Evolutionary conservation across 2,888 invertebrate genomes (phyloP).

Genomic region (Heterodera filipjevi): DNA sequence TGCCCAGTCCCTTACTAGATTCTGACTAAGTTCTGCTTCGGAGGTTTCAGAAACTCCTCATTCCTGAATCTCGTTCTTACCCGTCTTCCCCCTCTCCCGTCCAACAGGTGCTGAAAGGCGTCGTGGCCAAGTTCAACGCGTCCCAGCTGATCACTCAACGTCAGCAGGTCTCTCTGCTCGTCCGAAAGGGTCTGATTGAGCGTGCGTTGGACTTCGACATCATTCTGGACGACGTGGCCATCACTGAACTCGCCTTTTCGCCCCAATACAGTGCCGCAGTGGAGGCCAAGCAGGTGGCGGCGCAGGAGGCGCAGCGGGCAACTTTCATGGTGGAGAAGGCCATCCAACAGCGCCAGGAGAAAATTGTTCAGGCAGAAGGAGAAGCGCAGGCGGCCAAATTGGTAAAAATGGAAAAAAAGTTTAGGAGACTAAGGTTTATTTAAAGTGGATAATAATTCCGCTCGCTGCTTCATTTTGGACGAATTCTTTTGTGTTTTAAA

Average conservation of each 20-base stretch:
- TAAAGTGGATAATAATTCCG: no score
- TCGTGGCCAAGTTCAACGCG: slow-evolving; percentile 99
- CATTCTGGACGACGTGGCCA: slow-evolving; percentile 96
- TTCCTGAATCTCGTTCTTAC: no score
- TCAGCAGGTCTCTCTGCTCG: slow-evolving; percentile 75
- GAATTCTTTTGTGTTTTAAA: no score
- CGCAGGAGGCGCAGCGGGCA: slow-evolving; percentile 98
- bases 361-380: slow-evolving; percentile 98
- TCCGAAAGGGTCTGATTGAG: slow-evolving; percentile 73
- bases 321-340: slow-evolving; percentile 97
- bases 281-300: slow-evolving; percentile 88
- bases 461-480: no score
- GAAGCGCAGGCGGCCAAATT: slow-evolving; percentile 98
- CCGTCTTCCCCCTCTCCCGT: neutral
- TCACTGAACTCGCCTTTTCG: slow-evolving; percentile 97
- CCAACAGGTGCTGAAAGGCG: slow-evolving; percentile 81
- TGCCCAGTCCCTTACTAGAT: no score
- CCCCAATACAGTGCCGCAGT: slow-evolving; percentile 98
- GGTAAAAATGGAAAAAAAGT: slow-evolving; percentile 70
- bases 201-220: slow-evolving; percentile 97
- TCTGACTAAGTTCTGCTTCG: no score
- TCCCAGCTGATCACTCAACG: slow-evolving; percentile 98
- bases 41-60: no score
- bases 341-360: slow-evolving; percentile 95
- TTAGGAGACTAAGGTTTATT: neutral